Conservation (phyloP, 1,140 invertebrate species). For the Gonioctena quinquepunctata region DNA sequence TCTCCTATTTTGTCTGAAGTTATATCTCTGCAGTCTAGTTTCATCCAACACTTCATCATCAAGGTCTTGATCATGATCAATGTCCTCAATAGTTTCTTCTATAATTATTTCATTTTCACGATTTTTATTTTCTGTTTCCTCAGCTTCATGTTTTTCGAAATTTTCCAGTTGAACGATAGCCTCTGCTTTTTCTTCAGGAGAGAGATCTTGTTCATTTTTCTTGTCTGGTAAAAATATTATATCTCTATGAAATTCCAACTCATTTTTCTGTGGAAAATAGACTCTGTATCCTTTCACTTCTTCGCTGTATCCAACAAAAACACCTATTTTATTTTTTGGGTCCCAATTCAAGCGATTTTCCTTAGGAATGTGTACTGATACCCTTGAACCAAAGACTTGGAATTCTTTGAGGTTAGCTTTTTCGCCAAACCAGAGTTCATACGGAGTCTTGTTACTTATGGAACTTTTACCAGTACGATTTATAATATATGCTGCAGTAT, state of each 20-base stretch:
- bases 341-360: conserved; percentile 53
- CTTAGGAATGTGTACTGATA: conserved; percentile 52
- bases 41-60: too few species aligned
- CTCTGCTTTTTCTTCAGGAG: too few species aligned
- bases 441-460: conserved; percentile 46
- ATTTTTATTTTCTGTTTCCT: too few species aligned
- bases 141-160: too few species aligned
- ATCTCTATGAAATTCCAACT: conserved; percentile 9
- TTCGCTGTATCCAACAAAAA: conserved; percentile 53
- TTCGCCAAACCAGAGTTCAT: conserved; percentile 48
- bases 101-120: too few species aligned
- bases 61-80: too few species aligned
- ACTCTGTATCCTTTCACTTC: conserved; percentile 21
- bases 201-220: too few species aligned
- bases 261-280: conserved; percentile 18
- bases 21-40: too few species aligned
- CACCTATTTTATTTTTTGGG: conserved; percentile 45
- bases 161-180: too few species aligned
- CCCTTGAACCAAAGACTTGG: conserved; percentile 49
- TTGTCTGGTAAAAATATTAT: conserved; percentile 17
- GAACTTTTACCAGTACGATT: conserved; percentile 53
- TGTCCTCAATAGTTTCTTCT: too few species aligned
- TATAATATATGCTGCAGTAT: conserved; percentile 50
- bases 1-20: too few species aligned
- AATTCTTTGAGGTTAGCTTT: conserved; percentile 43